Percentiles rank a stretch among this genome's conserved stretches.
phyloP scores from a whole-genome alignment of 1,140 invertebrate genomes.

The Sitobion miscanthi region DNA sequence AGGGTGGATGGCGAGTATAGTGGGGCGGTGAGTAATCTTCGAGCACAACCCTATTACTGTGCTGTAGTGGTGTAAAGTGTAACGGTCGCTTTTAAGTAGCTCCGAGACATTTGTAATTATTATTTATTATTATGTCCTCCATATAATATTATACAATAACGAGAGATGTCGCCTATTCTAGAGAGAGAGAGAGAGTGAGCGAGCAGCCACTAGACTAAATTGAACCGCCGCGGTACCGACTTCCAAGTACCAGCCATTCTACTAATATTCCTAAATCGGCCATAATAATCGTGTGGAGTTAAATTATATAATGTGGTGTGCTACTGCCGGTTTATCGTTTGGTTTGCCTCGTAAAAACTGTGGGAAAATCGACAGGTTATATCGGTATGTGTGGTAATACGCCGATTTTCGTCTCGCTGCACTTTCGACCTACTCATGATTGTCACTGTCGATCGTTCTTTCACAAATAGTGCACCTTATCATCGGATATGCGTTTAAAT shows the following conservation, averaged over 20 bases:
- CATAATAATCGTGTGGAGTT: not conserved
- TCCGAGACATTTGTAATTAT: not conserved
- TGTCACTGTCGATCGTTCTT: not conserved
- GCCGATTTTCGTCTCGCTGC: not conserved
- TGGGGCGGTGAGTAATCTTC: not conserved
- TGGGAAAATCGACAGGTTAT: not conserved
- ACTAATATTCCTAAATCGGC: not conserved
- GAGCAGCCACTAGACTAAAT: not conserved
- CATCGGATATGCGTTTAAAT: not conserved
- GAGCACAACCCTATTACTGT: not conserved
- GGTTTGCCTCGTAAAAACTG: not conserved
- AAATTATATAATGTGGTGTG: not conserved
- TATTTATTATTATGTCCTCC: not conserved
- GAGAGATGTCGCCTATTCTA: not conserved
- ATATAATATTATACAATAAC: not conserved
- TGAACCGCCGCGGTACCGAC: not conserved
- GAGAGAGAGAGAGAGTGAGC: not conserved
- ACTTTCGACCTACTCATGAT: not conserved
- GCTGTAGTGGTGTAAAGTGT: not conserved
- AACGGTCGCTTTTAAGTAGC: constrained; percentile 25
- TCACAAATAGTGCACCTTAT: not conserved
- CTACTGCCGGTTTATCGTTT: not conserved
- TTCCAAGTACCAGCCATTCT: not conserved
- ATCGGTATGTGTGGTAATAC: not conserved
- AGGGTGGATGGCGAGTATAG: not conserved